Evolutionary conservation across 2,888 invertebrate genomes (phyloP).

Genomic region (Plebejus melissa): DNA sequence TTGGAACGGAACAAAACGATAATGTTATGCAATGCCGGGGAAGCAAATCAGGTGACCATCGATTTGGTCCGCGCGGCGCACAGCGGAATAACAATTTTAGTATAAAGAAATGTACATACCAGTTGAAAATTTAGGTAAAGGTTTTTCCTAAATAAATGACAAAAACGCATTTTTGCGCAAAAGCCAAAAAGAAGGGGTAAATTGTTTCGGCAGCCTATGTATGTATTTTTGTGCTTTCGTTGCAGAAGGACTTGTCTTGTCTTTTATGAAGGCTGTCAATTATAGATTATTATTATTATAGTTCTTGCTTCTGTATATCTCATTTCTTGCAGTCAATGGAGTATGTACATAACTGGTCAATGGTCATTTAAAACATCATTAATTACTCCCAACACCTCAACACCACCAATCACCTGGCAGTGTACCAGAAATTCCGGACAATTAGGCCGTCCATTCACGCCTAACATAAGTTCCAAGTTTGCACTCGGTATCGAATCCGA

Average conservation of each 20-base stretch:
- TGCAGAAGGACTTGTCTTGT: neutral
- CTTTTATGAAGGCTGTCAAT: too few relatives aligned
- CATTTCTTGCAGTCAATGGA: neutral
- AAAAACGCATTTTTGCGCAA: too few relatives aligned
- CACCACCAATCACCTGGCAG: neutral
- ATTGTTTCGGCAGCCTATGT: too few relatives aligned
- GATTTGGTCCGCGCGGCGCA: neutral
- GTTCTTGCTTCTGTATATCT: neutral
- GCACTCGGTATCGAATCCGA: conserved; percentile 18
- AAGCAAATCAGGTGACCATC: conserved; percentile 13
- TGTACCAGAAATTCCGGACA: conserved; percentile 9
- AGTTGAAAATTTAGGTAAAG: neutral
- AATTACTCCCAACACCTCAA: neutral
- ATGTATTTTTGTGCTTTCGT: neutral
- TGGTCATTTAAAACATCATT: neutral
- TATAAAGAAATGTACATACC: neutral
- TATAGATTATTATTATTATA: too few relatives aligned
- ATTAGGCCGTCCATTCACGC: conserved; percentile 14
- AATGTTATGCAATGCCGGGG: neutral
- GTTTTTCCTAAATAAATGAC: neutral
- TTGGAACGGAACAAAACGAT: neutral
- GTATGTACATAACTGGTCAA: neutral
- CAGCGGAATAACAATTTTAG: neutral
- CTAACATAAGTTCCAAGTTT: conserved; percentile 10
- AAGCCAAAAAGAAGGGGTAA: too few relatives aligned